Evolutionary conservation across 1,140 invertebrate species (phyloP), one percentile per base, ranked within the genome.

Genomic region (Macrocentrus cingulum): DNA sequence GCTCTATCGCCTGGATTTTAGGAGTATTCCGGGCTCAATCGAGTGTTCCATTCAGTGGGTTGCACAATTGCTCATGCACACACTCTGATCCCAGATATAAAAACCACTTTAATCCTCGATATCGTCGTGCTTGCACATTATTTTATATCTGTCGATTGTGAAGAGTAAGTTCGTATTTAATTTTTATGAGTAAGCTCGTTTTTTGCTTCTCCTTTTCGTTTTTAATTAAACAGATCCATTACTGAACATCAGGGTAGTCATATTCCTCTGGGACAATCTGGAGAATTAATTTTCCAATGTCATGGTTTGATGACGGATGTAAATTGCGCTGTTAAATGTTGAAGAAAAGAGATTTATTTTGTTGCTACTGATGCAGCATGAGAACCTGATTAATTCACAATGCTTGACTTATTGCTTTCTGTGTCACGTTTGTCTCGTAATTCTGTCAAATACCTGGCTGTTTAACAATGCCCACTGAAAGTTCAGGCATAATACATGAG

Each of bases 41-140:
- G 34, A 57, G 46, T 39, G 22, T 41, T 57, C 46, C 23, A 50
- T 50, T 57, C 39, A 59, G 20, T 46, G 56, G 45, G 29, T 15
- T 37, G 42, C 18, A 42, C 48, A 52, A 51, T 52, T 45, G 41
- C 9, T 34, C 56, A 29, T 15, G 8, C 48, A 46, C n/a, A 16
- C 29, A 29, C 36, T n/a, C n/a, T n/a, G n/a, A 39, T n/a, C 7
- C 37, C 23, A 25, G 15, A 41, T 42, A 34, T 15, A 32, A 29
- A 53, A 53, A 53, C 37, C 41, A 25, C 42, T 52, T 39, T n/a
- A 52, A 22, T 18, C 37, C 19, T 20, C 9, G 16, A 9, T 8
- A 29, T 29, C 32, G 11, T 51, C 15, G 6, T 51, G n/a, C 2
- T 34, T 13, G 13, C 46, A 9, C 16, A 18, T 39, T 20, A 15